Percentiles rank a stretch among this genome's conserved stretches.
These are phyloP conservation scores for Orientallactaga bullata DNA, from an alignment of 2,113 vertebrate species.

Conservation along the genomic window DNA sequence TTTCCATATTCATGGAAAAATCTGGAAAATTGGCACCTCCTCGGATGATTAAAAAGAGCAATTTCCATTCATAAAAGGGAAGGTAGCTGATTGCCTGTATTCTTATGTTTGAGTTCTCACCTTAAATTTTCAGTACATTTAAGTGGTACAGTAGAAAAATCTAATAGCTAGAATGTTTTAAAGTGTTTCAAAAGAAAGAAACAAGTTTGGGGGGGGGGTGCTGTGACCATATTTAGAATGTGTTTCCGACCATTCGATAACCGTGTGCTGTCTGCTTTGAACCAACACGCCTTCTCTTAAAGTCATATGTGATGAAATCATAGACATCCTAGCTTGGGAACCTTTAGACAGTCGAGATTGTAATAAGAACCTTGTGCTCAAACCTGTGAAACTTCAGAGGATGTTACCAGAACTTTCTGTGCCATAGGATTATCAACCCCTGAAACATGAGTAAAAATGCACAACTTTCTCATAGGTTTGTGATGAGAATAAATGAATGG, in stretches of 20 bases:
- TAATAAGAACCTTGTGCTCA: not conserved
- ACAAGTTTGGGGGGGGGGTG: not conserved
- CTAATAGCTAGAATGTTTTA: not conserved
- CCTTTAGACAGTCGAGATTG: not conserved
- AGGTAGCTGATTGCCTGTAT: conserved; percentile 69
- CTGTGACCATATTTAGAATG: not conserved
- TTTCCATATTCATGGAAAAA: conserved; percentile 58
- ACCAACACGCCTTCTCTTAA: not conserved
- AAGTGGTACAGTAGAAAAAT: conserved; percentile 52
- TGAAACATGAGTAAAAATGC: conserved; percentile 31
- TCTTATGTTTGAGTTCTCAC: conserved; percentile 66
- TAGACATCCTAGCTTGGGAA: not conserved
- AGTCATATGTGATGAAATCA: not conserved
- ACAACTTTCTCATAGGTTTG: not conserved
- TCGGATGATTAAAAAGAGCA: conserved; percentile 26
- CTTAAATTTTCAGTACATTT: conserved; percentile 18
- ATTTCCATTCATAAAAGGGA: conserved; percentile 69
- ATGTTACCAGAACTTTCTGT: not conserved
- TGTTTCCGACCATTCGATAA: not conserved
- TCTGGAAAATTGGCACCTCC: conserved; percentile 47
- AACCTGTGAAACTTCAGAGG: not conserved
- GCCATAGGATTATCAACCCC: not conserved
- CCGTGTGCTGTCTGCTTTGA: not conserved
- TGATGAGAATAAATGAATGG: not conserved
- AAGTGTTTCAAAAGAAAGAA: conserved; percentile 37